Conservation (phyloP, 23 tunicate genomes). For the Phallusia fumigata region DNA sequence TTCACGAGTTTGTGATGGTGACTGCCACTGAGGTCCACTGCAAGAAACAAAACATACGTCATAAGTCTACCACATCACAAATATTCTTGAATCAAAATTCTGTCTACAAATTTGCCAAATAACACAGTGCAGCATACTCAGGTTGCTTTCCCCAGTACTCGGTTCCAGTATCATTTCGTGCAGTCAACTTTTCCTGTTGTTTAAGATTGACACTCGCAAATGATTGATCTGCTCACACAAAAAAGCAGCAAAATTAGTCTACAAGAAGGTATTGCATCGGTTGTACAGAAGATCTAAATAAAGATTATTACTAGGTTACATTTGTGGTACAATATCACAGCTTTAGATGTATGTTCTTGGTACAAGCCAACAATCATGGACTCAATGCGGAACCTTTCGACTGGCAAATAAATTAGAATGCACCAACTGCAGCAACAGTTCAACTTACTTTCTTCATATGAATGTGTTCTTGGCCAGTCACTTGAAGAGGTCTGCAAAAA, state of each 20-base stretch:
- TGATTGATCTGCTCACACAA: too few species aligned
- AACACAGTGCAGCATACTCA: not conserved
- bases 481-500: not conserved
- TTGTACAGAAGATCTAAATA: too few species aligned
- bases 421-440: too few species aligned
- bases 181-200: not conserved
- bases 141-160: constrained; percentile 40
- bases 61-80: not conserved
- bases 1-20: not conserved
- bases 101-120: constrained; percentile 2
- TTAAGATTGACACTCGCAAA: not conserved
- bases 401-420: too few species aligned
- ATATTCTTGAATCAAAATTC: not conserved
- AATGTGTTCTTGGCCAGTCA: constrained; percentile 38
- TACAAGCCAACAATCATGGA: too few species aligned
- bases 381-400: too few species aligned
- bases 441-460: constrained; percentile 41
- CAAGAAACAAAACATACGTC: not conserved
- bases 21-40: constrained; percentile 20
- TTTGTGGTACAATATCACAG: too few species aligned
- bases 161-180: constrained; percentile 4
- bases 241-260: too few species aligned
- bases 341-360: too few species aligned
- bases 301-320: too few species aligned
- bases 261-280: too few species aligned